Conservation (phyloP, 1,140 invertebrate genomes). For the Drosophila fuyamai region DNA sequence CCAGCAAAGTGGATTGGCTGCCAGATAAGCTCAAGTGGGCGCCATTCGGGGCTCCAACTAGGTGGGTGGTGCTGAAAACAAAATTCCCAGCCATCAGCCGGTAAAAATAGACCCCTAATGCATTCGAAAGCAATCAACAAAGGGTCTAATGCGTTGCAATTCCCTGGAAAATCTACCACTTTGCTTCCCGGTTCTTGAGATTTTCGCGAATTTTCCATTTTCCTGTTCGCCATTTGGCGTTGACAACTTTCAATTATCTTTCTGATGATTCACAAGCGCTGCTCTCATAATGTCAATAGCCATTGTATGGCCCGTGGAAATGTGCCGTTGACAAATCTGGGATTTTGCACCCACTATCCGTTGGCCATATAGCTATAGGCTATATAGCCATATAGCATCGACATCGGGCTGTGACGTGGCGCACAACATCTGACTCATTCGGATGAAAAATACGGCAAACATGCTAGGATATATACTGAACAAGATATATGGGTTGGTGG, state of each 20-base stretch:
- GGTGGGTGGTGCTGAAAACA: conserved; percentile 51
- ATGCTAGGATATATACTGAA: conserved; percentile 30
- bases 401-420: conserved; percentile 45
- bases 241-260: conserved; percentile 67
- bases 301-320: conserved; percentile 47
- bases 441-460: conserved; percentile 44
- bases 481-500: conserved; percentile 39
- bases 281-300: conserved; percentile 45
- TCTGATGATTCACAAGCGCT: conserved; percentile 60
- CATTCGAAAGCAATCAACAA: conserved; percentile 42
- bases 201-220: conserved; percentile 15
- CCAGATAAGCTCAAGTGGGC: conserved; percentile 66
- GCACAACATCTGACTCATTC: conserved; percentile 36
- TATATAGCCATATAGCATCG: conserved; percentile 18
- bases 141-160: conserved; percentile 53
- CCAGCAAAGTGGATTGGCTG: conserved; percentile 7
- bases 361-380: conserved; percentile 8
- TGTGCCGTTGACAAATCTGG: conserved; percentile 53
- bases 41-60: conserved; percentile 44
- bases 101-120: conserved; percentile 66
- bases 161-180: conserved; percentile 16
- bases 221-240: conserved; percentile 15
- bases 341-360: conserved; percentile 43
- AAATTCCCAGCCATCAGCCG: conserved; percentile 28
- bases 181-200: conserved; percentile 20